Conservation (phyloP, 1,140 invertebrate genomes). For the Sycobia sp. region DNA sequence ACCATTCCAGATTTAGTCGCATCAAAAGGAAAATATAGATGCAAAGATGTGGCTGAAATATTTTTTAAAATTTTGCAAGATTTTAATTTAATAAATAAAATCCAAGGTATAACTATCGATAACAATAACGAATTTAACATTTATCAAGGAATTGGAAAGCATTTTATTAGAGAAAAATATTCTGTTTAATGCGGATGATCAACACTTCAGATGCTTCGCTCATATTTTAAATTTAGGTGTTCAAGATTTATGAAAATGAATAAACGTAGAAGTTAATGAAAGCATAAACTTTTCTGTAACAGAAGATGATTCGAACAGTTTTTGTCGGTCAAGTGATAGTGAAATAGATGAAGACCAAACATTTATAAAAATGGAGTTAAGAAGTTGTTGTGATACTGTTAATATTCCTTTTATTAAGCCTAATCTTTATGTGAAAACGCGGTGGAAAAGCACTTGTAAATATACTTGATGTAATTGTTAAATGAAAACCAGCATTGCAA, state of each 20-base stretch:
- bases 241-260: not conserved
- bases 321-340: not conserved
- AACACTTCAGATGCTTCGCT: not conserved
- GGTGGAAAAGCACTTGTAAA: constrained; percentile 10
- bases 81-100: not conserved
- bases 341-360: not conserved
- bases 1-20: not conserved
- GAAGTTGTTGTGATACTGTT: not conserved
- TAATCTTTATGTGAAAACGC: not conserved
- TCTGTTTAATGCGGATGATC: not conserved
- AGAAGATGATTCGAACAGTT: not conserved
- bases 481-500: not conserved
- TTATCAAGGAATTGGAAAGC: not conserved
- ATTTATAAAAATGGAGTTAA: not conserved
- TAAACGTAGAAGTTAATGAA: not conserved
- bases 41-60: not conserved
- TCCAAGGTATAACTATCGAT: not conserved
- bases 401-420: not conserved
- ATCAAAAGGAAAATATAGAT: not conserved
- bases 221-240: not conserved
- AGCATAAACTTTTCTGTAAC: too few species aligned
- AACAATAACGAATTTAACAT: not conserved
- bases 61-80: not conserved
- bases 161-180: not conserved
- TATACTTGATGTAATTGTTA: not conserved